These are phyloP conservation scores for Hydraecia micacea DNA, from an alignment of 2,888 invertebrate species.

Conservation along the genomic window DNA sequence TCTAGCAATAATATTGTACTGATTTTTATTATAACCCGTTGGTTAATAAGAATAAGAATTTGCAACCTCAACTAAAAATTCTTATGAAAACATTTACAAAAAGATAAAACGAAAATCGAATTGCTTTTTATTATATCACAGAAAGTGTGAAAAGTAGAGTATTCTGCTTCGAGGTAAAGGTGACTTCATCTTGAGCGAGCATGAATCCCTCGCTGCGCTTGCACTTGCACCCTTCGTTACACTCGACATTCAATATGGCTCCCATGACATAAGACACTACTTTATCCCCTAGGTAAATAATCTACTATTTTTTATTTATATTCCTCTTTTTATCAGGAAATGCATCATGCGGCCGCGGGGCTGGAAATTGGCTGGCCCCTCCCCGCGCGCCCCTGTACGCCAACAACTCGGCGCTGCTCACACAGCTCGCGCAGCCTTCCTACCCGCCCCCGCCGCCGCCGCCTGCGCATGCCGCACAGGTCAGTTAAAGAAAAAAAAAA, in stretches of 20 bases:
- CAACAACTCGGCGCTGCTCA: slow-evolving; percentile 89
- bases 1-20: not conserved
- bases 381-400: slow-evolving; percentile 83
- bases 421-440: slow-evolving; percentile 92
- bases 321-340: slow-evolving; percentile 34
- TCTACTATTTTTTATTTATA: too few relatives aligned
- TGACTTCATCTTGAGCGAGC: not conserved
- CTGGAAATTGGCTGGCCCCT: slow-evolving; percentile 77
- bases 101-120: not conserved
- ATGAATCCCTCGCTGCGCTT: too few relatives aligned
- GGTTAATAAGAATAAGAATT: not conserved
- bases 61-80: not conserved
- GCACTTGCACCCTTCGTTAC: too few relatives aligned
- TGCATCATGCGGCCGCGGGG: slow-evolving; percentile 58
- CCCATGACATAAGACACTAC: too few relatives aligned
- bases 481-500: not conserved
- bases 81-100: not conserved
- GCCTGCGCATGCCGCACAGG: slow-evolving; percentile 70
- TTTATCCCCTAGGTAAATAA: not conserved
- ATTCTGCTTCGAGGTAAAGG: not conserved
- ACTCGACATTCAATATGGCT: not conserved
- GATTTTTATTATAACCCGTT: not conserved
- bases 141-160: not conserved
- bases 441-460: slow-evolving; percentile 87
- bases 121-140: not conserved